A percentile compares a stretch with the other conserved stretches of the same genome.
Conservation (phyloP, 2,113 vertebrate genomes). For the Pogona vitticeps region DNA sequence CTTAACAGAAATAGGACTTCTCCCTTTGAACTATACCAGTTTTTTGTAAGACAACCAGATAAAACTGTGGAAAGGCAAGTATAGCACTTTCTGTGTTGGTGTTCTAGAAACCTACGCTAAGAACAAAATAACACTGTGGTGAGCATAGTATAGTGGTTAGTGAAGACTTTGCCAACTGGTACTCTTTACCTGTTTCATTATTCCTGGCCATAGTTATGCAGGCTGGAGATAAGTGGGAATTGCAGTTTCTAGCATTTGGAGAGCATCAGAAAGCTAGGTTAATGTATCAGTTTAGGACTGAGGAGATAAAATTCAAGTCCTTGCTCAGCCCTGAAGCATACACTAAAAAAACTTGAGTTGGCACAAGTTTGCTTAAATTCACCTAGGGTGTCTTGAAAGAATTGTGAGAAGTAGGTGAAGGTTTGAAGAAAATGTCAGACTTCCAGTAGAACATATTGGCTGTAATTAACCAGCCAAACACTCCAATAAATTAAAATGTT, state of each 20-base stretch:
- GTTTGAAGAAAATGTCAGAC: background rate
- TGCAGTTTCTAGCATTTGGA: no score
- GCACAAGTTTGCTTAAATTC: background rate
- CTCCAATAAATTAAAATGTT: background rate
- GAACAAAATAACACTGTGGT: background rate
- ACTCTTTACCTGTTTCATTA: background rate
- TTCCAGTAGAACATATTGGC: background rate
- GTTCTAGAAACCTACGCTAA: background rate
- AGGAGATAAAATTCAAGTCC: background rate
- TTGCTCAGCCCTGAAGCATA: background rate
- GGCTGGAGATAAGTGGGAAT: no score
- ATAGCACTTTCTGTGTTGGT: background rate
- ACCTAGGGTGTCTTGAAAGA: background rate
- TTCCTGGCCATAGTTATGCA: background rate
- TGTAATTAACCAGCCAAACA: background rate
- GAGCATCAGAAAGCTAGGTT: background rate
- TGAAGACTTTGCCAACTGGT: background rate
- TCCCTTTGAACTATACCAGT: conserved; percentile 95
- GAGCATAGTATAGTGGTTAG: background rate
- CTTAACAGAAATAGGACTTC: conserved; percentile 90
- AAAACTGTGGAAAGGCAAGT: conserved; percentile 81
- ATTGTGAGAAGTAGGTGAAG: background rate
- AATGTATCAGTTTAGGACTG: background rate
- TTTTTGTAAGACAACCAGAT: conserved; percentile 91
- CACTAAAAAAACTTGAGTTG: background rate